These are phyloP conservation scores for Adelognathus sp. DNA, from an alignment of 2,888 invertebrate genomes.

Conservation along the genomic window DNA sequence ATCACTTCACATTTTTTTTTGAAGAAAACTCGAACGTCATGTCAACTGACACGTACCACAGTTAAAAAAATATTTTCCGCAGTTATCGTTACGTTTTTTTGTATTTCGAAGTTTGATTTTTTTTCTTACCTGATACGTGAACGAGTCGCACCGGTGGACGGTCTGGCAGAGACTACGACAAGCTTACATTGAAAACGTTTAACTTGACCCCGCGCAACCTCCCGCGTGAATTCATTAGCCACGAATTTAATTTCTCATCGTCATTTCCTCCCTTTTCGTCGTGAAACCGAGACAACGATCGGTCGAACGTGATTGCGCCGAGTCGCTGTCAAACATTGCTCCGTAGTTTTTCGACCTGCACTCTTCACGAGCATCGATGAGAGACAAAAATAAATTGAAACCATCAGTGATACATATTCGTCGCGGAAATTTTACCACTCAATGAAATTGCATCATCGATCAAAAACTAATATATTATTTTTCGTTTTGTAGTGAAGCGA, in stretches of 20 bases:
- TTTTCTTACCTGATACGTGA: slow-evolving; percentile 41
- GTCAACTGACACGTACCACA: too few relatives aligned
- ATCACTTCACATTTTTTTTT: too few relatives aligned
- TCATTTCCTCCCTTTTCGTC: slow-evolving; percentile 74
- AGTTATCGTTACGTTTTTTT: too few relatives aligned
- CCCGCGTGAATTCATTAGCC: slow-evolving; percentile 73
- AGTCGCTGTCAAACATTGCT: neutral
- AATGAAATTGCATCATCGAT: neutral
- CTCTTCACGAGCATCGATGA: too few relatives aligned
- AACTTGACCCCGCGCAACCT: slow-evolving; percentile 71
- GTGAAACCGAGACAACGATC: neutral
- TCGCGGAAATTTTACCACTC: too few relatives aligned
- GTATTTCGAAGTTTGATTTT: neutral
- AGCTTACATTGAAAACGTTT: slow-evolving; percentile 54
- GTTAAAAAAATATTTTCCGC: too few relatives aligned
- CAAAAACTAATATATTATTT: neutral
- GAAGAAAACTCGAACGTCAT: too few relatives aligned
- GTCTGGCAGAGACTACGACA: slow-evolving; percentile 51
- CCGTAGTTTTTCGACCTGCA: neutral
- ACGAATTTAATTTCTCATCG: slow-evolving; percentile 65
- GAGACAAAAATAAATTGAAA: neutral
- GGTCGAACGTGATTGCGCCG: neutral
- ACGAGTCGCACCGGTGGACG: slow-evolving; percentile 38
- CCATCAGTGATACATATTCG: neutral
- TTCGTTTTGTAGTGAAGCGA: neutral